Base-by-base conservation (phyloP, 30 jellyfish, hydroid and myxozoan species). In the Cassiopea andromeda region DNA sequence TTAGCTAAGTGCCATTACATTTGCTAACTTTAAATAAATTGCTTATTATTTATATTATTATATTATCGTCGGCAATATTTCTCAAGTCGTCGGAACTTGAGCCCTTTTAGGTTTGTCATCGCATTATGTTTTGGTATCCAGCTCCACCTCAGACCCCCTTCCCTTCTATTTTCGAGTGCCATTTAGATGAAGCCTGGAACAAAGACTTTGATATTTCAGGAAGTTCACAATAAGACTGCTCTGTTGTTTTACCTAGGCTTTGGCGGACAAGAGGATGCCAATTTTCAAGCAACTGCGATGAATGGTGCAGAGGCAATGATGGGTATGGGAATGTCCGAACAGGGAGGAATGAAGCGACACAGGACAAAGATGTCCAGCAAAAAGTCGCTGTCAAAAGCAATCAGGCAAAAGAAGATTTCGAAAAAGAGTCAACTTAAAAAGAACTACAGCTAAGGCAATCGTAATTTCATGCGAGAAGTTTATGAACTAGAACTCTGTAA, bases 291-390 rank as follows among this genome's bases (percentile, higher is more conserved):
- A n/a, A 87, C 94, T 7, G 3, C 90, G 8, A 78, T 87, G 90
- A 87, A 57, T 27, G 90, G 94, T 1, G 94, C 85, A 1, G 94
- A 75, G 49, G 94, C 94, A 43, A 54, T 87, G 81, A 64, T 87
- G 90, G 86, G 94, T 7, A 77, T 87, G 94, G 43, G 43, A 54
- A 3, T 54, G 7, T 17, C 58, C 82, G 94, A 87, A 38, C 94
- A 87, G 78, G 88, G 82, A 8, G 94, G 94, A 19, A 77, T 69
- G 87, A 87, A 87, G 69, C 74, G 94, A 48, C 94, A 87, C 69
- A 38, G 46, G 50, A 49, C 76, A 16, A 58, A 27, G 58, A 27
- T 17, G 19, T 15, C 18, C 2, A 81, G 73, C 17, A 67, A 48
- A 49, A 87, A 87, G 78, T 75, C 81, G 1, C 69, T 71, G 14